Evolutionary conservation across 35 echinoderm and acorn worm species (phyloP).

Genomic region (Heliocidaris tuberculata): DNA sequence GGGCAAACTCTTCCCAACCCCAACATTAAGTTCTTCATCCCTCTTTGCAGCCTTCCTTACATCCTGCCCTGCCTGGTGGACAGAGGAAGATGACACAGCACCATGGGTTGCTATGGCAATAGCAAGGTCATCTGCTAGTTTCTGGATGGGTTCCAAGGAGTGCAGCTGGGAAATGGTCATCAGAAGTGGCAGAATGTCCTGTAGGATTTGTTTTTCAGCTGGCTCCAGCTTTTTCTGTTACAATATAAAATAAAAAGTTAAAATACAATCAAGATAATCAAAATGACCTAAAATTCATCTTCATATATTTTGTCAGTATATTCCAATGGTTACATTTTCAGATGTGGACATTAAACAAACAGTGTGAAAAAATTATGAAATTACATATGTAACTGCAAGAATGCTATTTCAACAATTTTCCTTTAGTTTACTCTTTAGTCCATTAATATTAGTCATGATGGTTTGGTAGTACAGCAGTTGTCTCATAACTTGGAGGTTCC

Average conservation of each 20-base stretch:
- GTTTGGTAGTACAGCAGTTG: too few species aligned
- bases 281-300: too few species aligned
- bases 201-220: constrained; percentile 57
- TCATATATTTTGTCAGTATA: too few species aligned
- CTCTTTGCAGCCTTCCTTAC: neutral
- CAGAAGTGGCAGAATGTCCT: constrained; percentile 70
- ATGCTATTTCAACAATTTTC: too few species aligned
- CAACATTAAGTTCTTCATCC: neutral
- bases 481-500: too few species aligned
- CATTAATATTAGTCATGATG: too few species aligned
- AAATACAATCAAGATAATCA: neutral
- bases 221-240: constrained; percentile 63
- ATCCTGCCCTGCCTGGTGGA: neutral
- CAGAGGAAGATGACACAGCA: constrained; percentile 59
- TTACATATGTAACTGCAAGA: too few species aligned
- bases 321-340: too few species aligned
- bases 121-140: constrained; percentile 71
- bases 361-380: too few species aligned
- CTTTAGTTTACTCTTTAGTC: too few species aligned
- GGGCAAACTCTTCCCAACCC: neutral
- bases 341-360: too few species aligned
- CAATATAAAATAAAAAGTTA: neutral
- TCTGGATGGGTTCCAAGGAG: constrained; percentile 56
- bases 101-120: constrained; percentile 93
- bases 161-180: constrained; percentile 59